Base-by-base conservation (phyloP, 1,140 invertebrate genomes). In the Lethrus apterus region DNA sequence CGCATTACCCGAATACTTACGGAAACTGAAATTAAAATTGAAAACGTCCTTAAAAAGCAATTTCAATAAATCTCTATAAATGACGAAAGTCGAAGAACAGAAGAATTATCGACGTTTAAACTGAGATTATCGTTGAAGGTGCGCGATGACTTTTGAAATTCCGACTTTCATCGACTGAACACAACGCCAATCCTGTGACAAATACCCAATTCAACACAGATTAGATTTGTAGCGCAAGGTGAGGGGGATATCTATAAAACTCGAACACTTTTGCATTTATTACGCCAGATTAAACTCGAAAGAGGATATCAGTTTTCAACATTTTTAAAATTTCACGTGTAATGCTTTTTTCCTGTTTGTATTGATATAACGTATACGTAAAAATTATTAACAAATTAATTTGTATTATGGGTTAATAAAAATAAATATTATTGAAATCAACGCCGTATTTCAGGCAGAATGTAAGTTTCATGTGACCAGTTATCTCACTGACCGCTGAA, bases 51-150 rank as follows among this genome's bases (percentile, higher is more conserved):
- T 45, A 45, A 45, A 45, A 32, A 35, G 31, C 33, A 34, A 32
- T 45, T 35, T 32, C 44, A 20, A 45, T 45, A 45, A 35, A 45
- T 45, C 44, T 32, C 31, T 32, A 32, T 32, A 45, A 45, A 34
- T 35, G 17, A 14, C 14, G 31, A 45, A 23, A 33, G 33, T 45
- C 44, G 19, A 45, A 36, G 44, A 45, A 36, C 44, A 36, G 40
- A 46, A 46, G 45, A 46, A 46, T 46, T 46, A 46, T 46, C 30
- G 29, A 10, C 24, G 45, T 40, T 46, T 33, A 46, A 46, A 46
- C 32, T 38, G 45, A 15, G 33, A 40, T 46, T 46, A 38, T 24
- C 20, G 23, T 32, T 14, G 29, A 4, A 20, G 15, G 41, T 19
- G n/a, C 24, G 15, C 18, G 33, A 46, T 40, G 45, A 46, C 23